Conservation (phyloP, 2,113 vertebrate genomes). For the Leucoraja erinaceus region DNA sequence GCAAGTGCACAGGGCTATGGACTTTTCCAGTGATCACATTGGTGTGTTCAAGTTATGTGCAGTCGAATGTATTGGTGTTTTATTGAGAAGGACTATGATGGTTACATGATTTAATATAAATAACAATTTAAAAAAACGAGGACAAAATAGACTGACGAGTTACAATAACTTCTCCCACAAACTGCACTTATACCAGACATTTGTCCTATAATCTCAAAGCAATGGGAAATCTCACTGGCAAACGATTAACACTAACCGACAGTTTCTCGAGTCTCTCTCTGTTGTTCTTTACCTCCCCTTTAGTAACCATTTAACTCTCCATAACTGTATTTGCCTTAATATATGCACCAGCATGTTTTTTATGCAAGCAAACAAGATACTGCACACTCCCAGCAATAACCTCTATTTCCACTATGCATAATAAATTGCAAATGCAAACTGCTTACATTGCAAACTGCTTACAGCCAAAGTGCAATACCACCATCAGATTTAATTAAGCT, state of each 20-base stretch:
- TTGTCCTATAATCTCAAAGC: not conserved
- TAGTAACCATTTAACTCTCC: not conserved
- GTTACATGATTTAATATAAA: not conserved
- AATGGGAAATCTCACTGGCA: not conserved
- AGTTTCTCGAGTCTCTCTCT: not conserved
- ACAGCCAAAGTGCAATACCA: not conserved
- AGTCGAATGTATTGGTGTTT: not conserved
- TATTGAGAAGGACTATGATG: not conserved
- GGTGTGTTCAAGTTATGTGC: not conserved
- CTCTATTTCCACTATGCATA: not conserved
- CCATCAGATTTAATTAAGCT: not conserved
- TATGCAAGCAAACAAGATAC: not conserved
- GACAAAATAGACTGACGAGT: not conserved
- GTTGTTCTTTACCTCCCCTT: not conserved
- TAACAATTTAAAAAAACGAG: not conserved
- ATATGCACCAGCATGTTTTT: not conserved
- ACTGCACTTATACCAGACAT: too few relatives aligned
- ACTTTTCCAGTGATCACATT: not conserved
- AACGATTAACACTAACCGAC: conserved; percentile 16
- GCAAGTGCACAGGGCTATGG: too few relatives aligned
- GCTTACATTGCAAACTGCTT: not conserved
- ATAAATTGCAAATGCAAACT: not conserved
- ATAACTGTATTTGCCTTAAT: not conserved
- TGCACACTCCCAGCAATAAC: not conserved
- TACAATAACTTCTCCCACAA: not conserved